Percentiles rank a stretch among this genome's conserved stretches.
Evolutionary conservation across 2,888 invertebrate genomes (phyloP).

Genomic region (Formica aserva): DNA sequence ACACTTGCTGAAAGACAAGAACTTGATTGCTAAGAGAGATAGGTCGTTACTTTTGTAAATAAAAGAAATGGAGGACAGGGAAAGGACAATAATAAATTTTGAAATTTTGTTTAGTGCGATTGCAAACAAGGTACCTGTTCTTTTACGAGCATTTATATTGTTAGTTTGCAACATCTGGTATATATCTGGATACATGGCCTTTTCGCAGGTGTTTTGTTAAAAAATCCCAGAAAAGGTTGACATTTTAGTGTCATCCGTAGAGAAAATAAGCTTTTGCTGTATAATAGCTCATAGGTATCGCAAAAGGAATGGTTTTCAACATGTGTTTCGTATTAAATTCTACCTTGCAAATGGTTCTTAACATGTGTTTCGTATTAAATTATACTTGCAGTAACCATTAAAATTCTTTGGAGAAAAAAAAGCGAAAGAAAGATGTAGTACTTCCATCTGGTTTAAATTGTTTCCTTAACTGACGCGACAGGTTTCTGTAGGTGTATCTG

Average conservation of each 20-base stretch:
- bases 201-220: slow-evolving; percentile 64
- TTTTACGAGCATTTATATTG: slow-evolving; percentile 60
- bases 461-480: slow-evolving; percentile 78
- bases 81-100: background rate
- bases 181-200: slow-evolving; percentile 20
- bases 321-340: background rate
- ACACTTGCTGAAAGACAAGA: background rate
- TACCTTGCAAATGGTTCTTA: slow-evolving; percentile 38
- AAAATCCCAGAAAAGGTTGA: slow-evolving; percentile 48
- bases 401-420: slow-evolving; percentile 78
- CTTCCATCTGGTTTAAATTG: slow-evolving; percentile 77
- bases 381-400: slow-evolving; percentile 33
- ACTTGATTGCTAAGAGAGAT: background rate
- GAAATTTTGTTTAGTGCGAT: background rate
- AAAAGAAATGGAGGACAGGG: background rate
- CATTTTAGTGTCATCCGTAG: slow-evolving; percentile 38
- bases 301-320: slow-evolving; percentile 24
- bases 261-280: too few relatives aligned
- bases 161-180: slow-evolving; percentile 72
- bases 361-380: background rate
- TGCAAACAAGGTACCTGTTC: slow-evolving; percentile 63
- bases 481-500: background rate
- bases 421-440: slow-evolving; percentile 35
- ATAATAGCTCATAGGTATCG: slow-evolving; percentile 40
- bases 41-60: background rate